These are phyloP conservation scores for Hipposideros armiger DNA, from an alignment of 2,113 vertebrate genomes.

Conservation along the genomic window DNA sequence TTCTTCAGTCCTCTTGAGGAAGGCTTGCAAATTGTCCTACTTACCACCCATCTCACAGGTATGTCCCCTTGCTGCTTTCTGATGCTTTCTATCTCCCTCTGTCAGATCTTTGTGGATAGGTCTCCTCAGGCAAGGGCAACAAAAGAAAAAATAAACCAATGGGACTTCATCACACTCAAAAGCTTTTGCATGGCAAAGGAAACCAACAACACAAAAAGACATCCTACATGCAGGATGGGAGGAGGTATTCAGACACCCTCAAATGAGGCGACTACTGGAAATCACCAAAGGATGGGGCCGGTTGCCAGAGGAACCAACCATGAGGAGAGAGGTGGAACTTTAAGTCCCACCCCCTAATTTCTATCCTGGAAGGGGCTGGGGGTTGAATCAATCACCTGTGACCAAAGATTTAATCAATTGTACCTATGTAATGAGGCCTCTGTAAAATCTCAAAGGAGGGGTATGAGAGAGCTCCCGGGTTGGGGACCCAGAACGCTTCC, in stretches of 20 bases:
- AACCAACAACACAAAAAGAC: too few species aligned
- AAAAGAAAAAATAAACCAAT: background rate
- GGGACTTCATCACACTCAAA: too few species aligned
- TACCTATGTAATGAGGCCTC: background rate
- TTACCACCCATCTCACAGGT: background rate
- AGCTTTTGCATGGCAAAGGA: too few species aligned
- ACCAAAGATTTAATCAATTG: background rate
- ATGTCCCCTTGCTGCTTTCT: background rate
- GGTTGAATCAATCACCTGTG: background rate
- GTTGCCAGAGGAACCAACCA: background rate
- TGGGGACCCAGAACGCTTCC: background rate
- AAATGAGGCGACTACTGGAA: background rate
- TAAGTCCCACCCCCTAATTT: too few species aligned
- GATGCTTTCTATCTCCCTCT: background rate
- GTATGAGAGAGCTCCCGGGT: background rate
- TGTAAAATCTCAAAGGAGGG: background rate
- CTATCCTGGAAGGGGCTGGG: background rate
- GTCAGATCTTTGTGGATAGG: background rate
- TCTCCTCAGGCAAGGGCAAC: background rate
- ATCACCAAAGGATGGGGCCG: background rate
- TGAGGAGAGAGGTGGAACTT: background rate
- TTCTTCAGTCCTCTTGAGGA: background rate
- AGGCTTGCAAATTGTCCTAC: background rate
- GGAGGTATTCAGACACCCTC: too few species aligned
- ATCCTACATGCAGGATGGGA: too few species aligned